A percentile compares a stretch with the other conserved stretches of the same genome.
Evolutionary conservation across 1,140 invertebrate genomes (phyloP).

Genomic region (Pararge aegeria): DNA sequence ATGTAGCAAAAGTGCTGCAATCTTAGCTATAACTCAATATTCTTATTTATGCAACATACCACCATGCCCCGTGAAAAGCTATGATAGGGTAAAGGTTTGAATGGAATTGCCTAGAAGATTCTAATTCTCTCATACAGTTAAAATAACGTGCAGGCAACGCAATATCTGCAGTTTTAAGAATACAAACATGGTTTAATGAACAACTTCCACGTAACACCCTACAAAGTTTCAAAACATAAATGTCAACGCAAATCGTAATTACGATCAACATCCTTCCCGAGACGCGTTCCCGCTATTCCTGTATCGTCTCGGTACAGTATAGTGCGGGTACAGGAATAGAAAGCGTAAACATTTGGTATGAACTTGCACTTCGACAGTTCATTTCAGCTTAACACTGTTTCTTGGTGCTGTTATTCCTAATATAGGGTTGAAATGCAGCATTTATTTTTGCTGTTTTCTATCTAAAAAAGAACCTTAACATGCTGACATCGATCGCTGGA

Average conservation of each 20-base stretch:
- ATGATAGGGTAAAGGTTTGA: too few relatives aligned
- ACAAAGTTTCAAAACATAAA: slow-evolving; percentile 30
- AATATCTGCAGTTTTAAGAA: too few relatives aligned
- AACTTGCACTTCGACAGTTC: slow-evolving; percentile 32
- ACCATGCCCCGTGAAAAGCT: too few relatives aligned
- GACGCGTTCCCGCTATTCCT: slow-evolving; percentile 21
- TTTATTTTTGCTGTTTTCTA: not conserved
- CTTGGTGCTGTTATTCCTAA: slow-evolving; percentile 14
- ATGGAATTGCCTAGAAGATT: too few relatives aligned
- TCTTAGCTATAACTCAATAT: too few relatives aligned
- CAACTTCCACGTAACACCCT: not conserved
- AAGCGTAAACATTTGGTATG: slow-evolving; percentile 16
- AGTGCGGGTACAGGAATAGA: not conserved
- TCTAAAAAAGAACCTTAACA: not conserved
- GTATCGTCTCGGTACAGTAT: not conserved
- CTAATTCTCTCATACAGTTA: too few relatives aligned
- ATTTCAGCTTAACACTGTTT: slow-evolving; percentile 20
- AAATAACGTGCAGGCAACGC: too few relatives aligned
- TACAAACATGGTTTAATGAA: slow-evolving; percentile 1
- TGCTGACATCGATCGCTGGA: too few relatives aligned
- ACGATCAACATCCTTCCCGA: slow-evolving; percentile 40
- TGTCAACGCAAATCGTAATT: slow-evolving; percentile 27
- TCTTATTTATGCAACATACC: too few relatives aligned
- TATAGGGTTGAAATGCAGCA: slow-evolving; percentile 17
- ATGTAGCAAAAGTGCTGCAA: too few relatives aligned